phyloP scores from a whole-genome alignment of 2,797 vertebrate genomes.

The Leontopithecus rosalia region DNA sequence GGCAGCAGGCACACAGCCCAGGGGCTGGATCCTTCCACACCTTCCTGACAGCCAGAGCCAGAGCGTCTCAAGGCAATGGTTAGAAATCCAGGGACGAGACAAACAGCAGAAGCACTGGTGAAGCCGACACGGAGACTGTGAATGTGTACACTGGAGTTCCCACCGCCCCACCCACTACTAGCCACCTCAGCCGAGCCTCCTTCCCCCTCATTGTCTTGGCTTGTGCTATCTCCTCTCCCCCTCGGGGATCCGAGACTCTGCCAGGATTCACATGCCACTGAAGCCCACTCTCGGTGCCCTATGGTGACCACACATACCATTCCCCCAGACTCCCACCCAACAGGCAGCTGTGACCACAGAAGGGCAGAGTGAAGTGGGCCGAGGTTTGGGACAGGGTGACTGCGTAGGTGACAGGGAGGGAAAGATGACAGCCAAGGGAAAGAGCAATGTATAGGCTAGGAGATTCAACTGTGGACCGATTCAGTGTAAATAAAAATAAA shows the following conservation, averaged over 20 bases:
- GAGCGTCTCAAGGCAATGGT: conserved; percentile 3
- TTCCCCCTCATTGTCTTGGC: background rate
- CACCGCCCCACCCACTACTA: background rate
- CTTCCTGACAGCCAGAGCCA: background rate
- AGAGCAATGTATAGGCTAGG: conserved; percentile 73
- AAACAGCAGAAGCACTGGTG: background rate
- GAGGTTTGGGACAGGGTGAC: conserved; percentile 40
- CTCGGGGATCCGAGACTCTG: conserved; percentile 67
- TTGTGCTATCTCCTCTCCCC: conserved; percentile 44
- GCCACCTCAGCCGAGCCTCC: background rate
- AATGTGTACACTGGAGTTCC: conserved; percentile 18
- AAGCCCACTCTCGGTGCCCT: conserved; percentile 82
- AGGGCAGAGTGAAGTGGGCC: conserved; percentile 63
- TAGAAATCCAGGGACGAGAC: background rate
- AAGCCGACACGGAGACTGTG: background rate
- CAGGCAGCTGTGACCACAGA: conserved; percentile 59
- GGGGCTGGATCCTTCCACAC: conserved; percentile 56
- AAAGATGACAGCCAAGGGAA: conserved; percentile 57
- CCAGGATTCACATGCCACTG: conserved; percentile 76
- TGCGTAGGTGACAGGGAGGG: conserved; percentile 32
- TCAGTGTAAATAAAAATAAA: conserved; percentile 83
- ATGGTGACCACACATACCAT: conserved; percentile 81
- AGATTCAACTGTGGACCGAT: conserved; percentile 77
- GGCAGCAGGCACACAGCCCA: conserved; percentile 13
- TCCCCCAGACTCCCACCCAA: conserved; percentile 63